A percentile compares a stretch with the other conserved stretches of the same genome.
Conservation (phyloP, 2,888 invertebrate species). For the Cataglyphis cursor region DNA sequence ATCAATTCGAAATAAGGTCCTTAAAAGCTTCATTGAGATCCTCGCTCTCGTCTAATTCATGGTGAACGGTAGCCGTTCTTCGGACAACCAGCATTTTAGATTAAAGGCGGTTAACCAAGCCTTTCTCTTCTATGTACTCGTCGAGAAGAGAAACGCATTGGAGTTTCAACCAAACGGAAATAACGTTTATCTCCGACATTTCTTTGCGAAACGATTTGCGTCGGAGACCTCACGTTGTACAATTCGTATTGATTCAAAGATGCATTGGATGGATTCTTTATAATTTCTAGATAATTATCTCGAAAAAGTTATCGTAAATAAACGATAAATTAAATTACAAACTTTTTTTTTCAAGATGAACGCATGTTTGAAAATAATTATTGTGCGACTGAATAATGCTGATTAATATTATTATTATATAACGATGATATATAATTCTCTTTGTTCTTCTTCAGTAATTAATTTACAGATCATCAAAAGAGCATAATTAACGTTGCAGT, state of each 20-base stretch:
- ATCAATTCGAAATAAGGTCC: constrained; percentile 66
- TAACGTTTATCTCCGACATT: constrained; percentile 38
- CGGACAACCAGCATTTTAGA: constrained; percentile 38
- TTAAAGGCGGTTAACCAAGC: constrained; percentile 47
- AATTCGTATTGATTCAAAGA: background rate
- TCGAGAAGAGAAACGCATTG: constrained; percentile 13
- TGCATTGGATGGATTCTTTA: background rate
- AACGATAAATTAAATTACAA: background rate
- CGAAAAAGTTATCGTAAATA: background rate
- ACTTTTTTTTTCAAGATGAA: background rate
- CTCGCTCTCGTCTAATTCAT: constrained; percentile 16
- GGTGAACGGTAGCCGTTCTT: constrained; percentile 8
- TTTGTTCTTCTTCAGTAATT: background rate
- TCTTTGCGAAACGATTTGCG: constrained; percentile 30
- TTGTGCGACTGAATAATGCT: background rate
- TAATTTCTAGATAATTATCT: background rate
- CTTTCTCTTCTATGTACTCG: constrained; percentile 30
- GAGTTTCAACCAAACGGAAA: constrained; percentile 10
- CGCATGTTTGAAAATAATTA: background rate
- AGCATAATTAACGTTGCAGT: constrained; percentile 14
- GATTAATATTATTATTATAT: background rate
- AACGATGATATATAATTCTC: background rate
- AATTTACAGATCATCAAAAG: background rate
- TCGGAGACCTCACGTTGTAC: background rate
- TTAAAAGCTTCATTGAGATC: constrained; percentile 67